phyloP scores from a whole-genome alignment of 2,797 vertebrate species.

The Aeoliscus strigatus region DNA sequence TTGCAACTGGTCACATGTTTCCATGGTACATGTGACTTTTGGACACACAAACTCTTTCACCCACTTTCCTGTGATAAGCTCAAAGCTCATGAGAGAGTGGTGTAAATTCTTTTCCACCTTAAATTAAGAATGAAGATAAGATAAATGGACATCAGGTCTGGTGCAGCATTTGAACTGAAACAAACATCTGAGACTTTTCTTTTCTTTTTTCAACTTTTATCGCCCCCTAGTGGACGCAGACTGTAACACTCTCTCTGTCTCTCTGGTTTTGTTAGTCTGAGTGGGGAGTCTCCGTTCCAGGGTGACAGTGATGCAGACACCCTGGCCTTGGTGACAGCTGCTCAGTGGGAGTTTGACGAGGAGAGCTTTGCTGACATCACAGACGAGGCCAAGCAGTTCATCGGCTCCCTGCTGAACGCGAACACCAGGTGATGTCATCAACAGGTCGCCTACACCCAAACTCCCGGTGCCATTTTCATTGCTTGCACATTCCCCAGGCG shows the following conservation, averaged over 20 bases:
- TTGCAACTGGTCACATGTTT: no score
- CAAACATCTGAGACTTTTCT: no score
- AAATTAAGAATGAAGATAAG: no score
- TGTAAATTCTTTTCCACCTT: no score
- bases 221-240: conserved; percentile 34
- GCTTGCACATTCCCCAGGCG: conserved; percentile 52
- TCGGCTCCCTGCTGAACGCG: conserved; percentile 80
- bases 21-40: no score
- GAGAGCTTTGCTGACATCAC: conserved; percentile 83
- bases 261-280: conserved; percentile 65
- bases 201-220: background rate
- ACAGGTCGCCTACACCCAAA: background rate
- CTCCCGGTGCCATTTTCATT: background rate
- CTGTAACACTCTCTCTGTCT: conserved; percentile 1
- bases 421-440: conserved; percentile 66
- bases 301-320: conserved; percentile 82
- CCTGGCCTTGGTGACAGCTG: conserved; percentile 78
- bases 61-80: no score
- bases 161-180: no score
- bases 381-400: conserved; percentile 81
- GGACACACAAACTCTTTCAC: no score
- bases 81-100: no score
- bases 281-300: conserved; percentile 87
- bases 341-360: conserved; percentile 82
- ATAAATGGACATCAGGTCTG: no score